phyloP scores from a whole-genome alignment of 2,888 invertebrate genomes.

The Hylaea fasciaria region DNA sequence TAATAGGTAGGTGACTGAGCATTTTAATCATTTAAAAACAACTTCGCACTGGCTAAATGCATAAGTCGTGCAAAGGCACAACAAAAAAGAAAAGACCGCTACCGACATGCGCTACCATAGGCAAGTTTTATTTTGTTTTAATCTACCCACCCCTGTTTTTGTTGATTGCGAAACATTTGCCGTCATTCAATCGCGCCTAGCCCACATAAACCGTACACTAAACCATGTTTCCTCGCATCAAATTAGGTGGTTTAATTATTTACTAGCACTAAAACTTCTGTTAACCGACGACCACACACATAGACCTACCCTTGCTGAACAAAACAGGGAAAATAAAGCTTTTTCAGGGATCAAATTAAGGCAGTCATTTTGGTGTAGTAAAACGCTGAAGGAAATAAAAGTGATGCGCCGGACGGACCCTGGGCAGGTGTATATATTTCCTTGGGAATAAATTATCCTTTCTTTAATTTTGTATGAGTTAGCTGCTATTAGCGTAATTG shows the following conservation, averaged over 20 bases:
- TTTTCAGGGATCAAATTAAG: conserved; percentile 64
- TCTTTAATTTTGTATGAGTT: conserved; percentile 54
- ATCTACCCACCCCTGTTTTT: conserved; percentile 46
- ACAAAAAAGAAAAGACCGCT: neutral
- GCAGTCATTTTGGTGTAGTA: conserved; percentile 69
- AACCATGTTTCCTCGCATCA: conserved; percentile 75
- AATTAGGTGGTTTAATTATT: conserved; percentile 83
- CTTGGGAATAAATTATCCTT: conserved; percentile 63
- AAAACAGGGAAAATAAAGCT: conserved; percentile 51
- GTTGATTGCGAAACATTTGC: conserved; percentile 53
- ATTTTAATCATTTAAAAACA: no score
- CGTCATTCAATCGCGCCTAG: conserved; percentile 68
- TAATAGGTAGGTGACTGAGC: no score
- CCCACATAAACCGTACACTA: conserved; percentile 70
- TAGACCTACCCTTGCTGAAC: conserved; percentile 59
- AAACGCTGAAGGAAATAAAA: conserved; percentile 77
- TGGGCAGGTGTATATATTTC: conserved; percentile 75
- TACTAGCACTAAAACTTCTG: conserved; percentile 79
- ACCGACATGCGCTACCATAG: conserved; percentile 12
- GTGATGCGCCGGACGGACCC: conserved; percentile 56
- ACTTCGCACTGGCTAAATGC: no score
- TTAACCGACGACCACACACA: conserved; percentile 63
- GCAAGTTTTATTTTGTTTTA: conserved; percentile 43
- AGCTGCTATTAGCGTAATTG: conserved; percentile 32
- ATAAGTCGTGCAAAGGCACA: no score